Conservation (phyloP, 2,113 vertebrate genomes). For the Prunella fulvescens region DNA sequence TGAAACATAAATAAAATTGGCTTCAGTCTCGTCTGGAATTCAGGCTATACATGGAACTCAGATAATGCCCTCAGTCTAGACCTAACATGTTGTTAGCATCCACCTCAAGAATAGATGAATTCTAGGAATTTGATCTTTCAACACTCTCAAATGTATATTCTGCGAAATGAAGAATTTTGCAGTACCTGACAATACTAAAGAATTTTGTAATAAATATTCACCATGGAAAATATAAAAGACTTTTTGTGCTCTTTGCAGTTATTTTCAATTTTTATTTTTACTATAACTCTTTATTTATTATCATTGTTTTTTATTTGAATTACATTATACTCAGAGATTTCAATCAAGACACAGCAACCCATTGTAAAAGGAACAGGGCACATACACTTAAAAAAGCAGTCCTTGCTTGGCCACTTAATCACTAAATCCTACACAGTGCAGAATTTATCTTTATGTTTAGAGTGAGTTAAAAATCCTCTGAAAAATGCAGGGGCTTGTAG, state of each 20-base stretch:
- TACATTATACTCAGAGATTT: not conserved
- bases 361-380: not conserved
- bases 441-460: not conserved
- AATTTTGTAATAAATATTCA: not conserved
- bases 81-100: constrained; percentile 6
- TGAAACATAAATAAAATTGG: constrained; percentile 30
- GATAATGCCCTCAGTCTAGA: constrained; percentile 53
- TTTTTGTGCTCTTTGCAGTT: not conserved
- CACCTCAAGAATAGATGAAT: constrained; percentile 41
- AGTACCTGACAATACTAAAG: not conserved
- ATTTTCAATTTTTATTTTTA: not conserved
- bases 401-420: not conserved
- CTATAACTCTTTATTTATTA: not conserved
- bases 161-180: not conserved
- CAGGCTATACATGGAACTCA: constrained; percentile 46
- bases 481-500: constrained; percentile 32
- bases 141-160: constrained; percentile 12
- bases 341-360: not conserved
- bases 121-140: constrained; percentile 67
- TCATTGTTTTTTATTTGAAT: not conserved
- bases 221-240: not conserved
- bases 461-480: constrained; percentile 21
- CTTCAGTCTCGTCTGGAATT: constrained; percentile 44
- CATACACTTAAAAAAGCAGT: not conserved
- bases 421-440: not conserved